Evolutionary conservation across 2,888 invertebrate genomes (phyloP).

Genomic region (Ennomos quercinarius): DNA sequence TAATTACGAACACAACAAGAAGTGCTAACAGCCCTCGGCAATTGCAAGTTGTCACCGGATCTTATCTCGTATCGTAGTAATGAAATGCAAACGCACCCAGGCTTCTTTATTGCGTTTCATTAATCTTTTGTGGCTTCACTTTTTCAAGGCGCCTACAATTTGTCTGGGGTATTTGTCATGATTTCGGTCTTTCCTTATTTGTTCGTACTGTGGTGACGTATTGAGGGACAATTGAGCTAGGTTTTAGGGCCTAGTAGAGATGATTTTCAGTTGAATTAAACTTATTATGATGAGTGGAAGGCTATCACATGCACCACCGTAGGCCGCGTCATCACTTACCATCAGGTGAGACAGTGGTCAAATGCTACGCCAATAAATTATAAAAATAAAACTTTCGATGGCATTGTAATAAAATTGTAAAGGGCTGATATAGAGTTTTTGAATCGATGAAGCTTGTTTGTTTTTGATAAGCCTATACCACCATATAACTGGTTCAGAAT

Average conservation of each 20-base stretch:
- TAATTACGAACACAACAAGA: constrained; percentile 17
- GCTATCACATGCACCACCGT: no score
- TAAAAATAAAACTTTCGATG: no score
- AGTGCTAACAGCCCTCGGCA: constrained; percentile 17
- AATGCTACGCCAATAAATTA: no score
- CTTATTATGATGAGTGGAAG: no score
- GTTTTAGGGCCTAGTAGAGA: constrained; percentile 1
- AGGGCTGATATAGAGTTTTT: no score
- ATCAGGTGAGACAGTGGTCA: no score
- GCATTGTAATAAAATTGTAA: no score
- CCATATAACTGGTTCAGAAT: no score
- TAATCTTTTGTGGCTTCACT: constrained; percentile 73
- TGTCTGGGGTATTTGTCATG: constrained; percentile 69
- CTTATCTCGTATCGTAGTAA: constrained; percentile 51
- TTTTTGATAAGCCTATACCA: no score
- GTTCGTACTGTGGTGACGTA: constrained; percentile 43
- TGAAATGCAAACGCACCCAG: constrained; percentile 72
- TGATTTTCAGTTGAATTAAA: background rate
- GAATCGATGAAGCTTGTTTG: no score
- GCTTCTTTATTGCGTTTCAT: constrained; percentile 66
- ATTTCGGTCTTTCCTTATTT: constrained; percentile 58
- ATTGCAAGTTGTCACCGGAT: constrained; percentile 35
- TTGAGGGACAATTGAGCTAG: constrained; percentile 26
- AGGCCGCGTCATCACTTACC: no score
- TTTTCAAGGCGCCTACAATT: constrained; percentile 70